phyloP scores from a whole-genome alignment of 2,113 vertebrate genomes.

The Cavia aperea region DNA sequence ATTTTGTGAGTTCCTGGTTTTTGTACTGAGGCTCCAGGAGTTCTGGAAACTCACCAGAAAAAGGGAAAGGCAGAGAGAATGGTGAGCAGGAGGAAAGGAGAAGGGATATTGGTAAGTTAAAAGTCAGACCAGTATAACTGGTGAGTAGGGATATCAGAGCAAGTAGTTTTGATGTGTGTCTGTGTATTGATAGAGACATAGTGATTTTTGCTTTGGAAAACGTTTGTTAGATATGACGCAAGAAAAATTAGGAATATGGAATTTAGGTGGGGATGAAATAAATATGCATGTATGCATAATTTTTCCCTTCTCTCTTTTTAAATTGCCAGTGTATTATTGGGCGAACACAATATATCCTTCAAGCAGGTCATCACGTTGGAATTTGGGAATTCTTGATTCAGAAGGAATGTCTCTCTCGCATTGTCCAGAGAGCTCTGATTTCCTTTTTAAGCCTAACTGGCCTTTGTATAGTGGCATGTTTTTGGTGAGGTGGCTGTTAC shows the following conservation, averaged over 20 bases:
- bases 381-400: background rate
- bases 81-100: background rate
- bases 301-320: background rate
- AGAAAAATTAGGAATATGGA: slow-evolving; percentile 21
- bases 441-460: slow-evolving; percentile 31
- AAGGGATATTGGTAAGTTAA: background rate
- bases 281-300: background rate
- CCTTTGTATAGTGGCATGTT: background rate
- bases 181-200: background rate
- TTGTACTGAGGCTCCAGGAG: background rate
- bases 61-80: background rate
- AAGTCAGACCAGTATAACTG: background rate
- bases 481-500: background rate
- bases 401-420: background rate
- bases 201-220: slow-evolving; percentile 44
- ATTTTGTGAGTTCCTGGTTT: background rate
- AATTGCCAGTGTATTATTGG: slow-evolving; percentile 30
- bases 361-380: background rate
- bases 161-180: background rate
- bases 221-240: slow-evolving; percentile 15
- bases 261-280: background rate
- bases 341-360: background rate
- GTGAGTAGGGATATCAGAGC: background rate
- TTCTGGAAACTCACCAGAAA: background rate
- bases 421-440: slow-evolving; percentile 25